A percentile compares a stretch with the other conserved stretches of the same genome.
These are phyloP conservation scores for Spea multiplicata DNA, from an alignment of 2,113 vertebrate genomes.

Conservation along the genomic window DNA sequence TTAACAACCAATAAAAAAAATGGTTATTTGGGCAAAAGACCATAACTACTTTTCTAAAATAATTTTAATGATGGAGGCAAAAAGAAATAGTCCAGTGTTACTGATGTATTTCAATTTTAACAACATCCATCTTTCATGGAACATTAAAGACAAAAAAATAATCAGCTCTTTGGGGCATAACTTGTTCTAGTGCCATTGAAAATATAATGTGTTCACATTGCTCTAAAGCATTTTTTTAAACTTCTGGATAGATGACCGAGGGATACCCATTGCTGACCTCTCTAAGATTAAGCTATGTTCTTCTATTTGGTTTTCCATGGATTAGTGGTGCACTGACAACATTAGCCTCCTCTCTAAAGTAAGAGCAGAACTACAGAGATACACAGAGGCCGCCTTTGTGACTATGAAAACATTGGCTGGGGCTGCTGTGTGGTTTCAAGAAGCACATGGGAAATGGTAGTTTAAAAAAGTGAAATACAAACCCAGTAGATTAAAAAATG, in stretches of 20 bases:
- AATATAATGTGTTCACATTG: slow-evolving; percentile 11
- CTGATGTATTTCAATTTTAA: background rate
- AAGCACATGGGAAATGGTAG: slow-evolving; percentile 54
- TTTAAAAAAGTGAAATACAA: slow-evolving; percentile 58
- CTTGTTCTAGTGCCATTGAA: slow-evolving; percentile 13
- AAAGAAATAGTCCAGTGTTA: background rate
- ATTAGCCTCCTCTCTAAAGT: slow-evolving; percentile 50
- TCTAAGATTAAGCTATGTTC: slow-evolving; percentile 49
- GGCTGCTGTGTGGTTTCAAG: slow-evolving; percentile 57
- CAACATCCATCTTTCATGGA: background rate
- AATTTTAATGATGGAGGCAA: background rate
- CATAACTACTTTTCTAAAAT: background rate
- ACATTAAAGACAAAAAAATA: background rate
- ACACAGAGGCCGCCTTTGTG: slow-evolving; percentile 50
- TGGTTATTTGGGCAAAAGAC: background rate
- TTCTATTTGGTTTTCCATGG: slow-evolving; percentile 52
- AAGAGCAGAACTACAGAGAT: slow-evolving; percentile 49
- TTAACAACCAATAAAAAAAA: background rate
- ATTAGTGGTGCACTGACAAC: slow-evolving; percentile 52
- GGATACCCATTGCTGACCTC: slow-evolving; percentile 38
- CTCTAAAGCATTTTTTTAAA: background rate
- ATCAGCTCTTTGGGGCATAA: background rate
- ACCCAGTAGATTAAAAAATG: slow-evolving; percentile 53
- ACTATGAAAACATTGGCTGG: slow-evolving; percentile 53
- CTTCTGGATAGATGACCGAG: slow-evolving; percentile 14